A percentile compares a stretch with the other conserved stretches of the same genome.
These are phyloP conservation scores for Standfussiana lucernea DNA, from an alignment of 2,888 invertebrate genomes.

Conservation along the genomic window DNA sequence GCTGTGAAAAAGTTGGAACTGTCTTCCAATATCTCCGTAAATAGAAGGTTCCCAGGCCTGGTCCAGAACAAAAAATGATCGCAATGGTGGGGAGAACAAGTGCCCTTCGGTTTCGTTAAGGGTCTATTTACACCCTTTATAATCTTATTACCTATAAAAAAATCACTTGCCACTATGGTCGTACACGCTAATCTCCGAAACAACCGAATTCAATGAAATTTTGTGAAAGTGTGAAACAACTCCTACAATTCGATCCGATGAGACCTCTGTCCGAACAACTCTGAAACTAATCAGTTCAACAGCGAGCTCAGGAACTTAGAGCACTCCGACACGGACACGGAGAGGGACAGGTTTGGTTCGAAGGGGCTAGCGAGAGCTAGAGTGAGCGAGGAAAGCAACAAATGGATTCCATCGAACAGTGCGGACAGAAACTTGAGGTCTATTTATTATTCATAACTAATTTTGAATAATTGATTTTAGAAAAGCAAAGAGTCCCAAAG, in stretches of 20 bases:
- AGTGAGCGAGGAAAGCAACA: background rate
- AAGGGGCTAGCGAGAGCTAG: background rate
- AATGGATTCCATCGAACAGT: background rate
- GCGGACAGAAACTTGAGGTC: background rate
- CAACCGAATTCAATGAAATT: too few species aligned
- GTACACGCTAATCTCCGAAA: too few species aligned
- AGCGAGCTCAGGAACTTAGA: background rate
- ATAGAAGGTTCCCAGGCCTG: too few species aligned
- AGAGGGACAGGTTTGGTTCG: background rate
- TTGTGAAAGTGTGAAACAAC: background rate
- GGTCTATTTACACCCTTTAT: too few species aligned
- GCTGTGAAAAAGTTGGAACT: too few species aligned
- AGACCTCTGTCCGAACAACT: background rate
- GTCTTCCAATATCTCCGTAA: too few species aligned
- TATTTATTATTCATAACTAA: background rate
- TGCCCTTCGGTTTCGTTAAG: too few species aligned
- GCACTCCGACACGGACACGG: background rate
- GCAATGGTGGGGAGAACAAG: too few species aligned
- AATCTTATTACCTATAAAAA: too few species aligned
- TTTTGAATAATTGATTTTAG: constrained; percentile 64
- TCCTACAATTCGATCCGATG: background rate
- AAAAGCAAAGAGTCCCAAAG: constrained; percentile 76
- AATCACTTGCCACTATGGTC: too few species aligned
- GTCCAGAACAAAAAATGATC: too few species aligned
- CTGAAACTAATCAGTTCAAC: background rate